These are phyloP conservation scores for Microcaecilia unicolor DNA, from an alignment of 2,797 vertebrate genomes.

Conservation along the genomic window DNA sequence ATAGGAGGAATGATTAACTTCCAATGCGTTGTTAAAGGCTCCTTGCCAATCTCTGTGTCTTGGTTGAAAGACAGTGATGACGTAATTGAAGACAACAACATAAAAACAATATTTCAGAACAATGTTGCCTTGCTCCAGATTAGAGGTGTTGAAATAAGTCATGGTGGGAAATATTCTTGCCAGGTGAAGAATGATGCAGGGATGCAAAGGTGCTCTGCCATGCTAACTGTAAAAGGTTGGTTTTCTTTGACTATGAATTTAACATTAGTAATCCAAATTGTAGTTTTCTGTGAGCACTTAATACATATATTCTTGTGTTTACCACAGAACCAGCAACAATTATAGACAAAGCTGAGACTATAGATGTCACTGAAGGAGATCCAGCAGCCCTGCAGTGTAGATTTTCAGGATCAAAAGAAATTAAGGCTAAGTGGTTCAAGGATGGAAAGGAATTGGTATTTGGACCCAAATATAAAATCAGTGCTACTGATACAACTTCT, in stretches of 20 bases:
- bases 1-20: slow-evolving; percentile 74
- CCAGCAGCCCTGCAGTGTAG: slow-evolving; percentile 87
- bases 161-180: slow-evolving; percentile 91
- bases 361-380: slow-evolving; percentile 92
- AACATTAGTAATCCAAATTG: background rate
- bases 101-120: slow-evolving; percentile 82
- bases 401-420: slow-evolving; percentile 85
- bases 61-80: slow-evolving; percentile 94
- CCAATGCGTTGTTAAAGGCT: slow-evolving; percentile 80
- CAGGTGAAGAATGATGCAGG: slow-evolving; percentile 93
- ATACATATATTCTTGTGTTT: slow-evolving; percentile 36
- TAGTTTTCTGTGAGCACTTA: background rate
- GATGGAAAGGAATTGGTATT: slow-evolving; percentile 73
- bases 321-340: slow-evolving; percentile 85
- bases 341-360: slow-evolving; percentile 80
- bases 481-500: slow-evolving; percentile 75
- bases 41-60: slow-evolving; percentile 76
- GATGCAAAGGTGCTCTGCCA: slow-evolving; percentile 82
- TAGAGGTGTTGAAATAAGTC: slow-evolving; percentile 69
- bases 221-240: slow-evolving; percentile 91
- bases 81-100: slow-evolving; percentile 76
- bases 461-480: slow-evolving; percentile 83
- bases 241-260: slow-evolving; percentile 14
- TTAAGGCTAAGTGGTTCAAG: slow-evolving; percentile 82
- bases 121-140: slow-evolving; percentile 72